Base-by-base conservation (phyloP, 2,113 vertebrate genomes). In the Hoplias malabaricus region DNA sequence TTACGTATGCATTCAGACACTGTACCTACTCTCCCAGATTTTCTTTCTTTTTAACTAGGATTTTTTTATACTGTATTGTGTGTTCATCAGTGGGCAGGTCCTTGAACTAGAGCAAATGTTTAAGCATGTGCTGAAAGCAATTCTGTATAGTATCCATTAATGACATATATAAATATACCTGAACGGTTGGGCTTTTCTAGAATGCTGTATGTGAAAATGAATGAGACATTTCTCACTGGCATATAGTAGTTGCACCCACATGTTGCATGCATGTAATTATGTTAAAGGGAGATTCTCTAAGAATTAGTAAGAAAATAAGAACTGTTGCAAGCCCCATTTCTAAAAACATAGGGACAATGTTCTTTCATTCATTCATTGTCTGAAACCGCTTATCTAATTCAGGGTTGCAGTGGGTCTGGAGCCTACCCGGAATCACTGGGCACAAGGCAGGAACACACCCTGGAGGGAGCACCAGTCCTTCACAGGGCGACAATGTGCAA, bases 51-150 rank as follows among this genome's bases (percentile, higher is more conserved):
- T 61, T 5, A 7, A 61, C 23, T 16, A 33, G 29, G 29, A 61
- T 29, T 61, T 1, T 19, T 61, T 12, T 31, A 14, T 31, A n/a
- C 27, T 61, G 13, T 19, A 9, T 19, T 61, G 27, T 61, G 57
- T 59, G 16, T 40, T 36, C 36, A 1, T 46, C 11, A 16, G 29
- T 3, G 2, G 33, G 31, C 34, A n/a, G 34, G 59, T 63, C 59
- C 59, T n/a, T 36, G 31, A 53, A 54, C 46, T 19, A 23, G 46
- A 54, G 21, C 23, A 62, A 48, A 34, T 75, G 34, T 66, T n/a
- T n/a, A n/a, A 66, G 43, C 46, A 36, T 66, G 33, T 75, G 46
- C 43, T 75, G 33, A 66, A 66, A 75, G 61, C 46, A 75, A 40
- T 29, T 36, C 19, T 36, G 31, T 36, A 63, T 36, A 63, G 4